Percentiles rank a stretch among this genome's conserved stretches.
Conservation (phyloP, 1,140 invertebrate species). For the Heliconius congener region DNA sequence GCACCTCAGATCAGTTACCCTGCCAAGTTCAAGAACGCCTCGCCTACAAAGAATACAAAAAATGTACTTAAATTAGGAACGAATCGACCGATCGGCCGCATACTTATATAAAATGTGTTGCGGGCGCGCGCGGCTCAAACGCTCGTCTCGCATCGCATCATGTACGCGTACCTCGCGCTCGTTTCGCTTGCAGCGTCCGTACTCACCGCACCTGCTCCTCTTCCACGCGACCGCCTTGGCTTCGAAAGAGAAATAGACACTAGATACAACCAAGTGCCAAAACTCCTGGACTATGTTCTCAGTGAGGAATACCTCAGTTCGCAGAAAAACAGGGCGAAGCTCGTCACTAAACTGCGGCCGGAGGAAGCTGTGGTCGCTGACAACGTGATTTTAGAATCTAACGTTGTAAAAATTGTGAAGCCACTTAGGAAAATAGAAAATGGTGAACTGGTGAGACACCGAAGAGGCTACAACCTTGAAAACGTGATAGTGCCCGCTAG, state of each 20-base stretch:
- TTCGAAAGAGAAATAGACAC: slow-evolving; percentile 69
- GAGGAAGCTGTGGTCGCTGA: slow-evolving; percentile 70
- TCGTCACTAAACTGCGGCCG: slow-evolving; percentile 64
- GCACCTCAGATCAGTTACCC: slow-evolving; percentile 52
- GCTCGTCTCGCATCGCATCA: slow-evolving; percentile 66
- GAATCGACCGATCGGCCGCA: slow-evolving; percentile 71
- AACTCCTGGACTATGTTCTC: slow-evolving; percentile 61
- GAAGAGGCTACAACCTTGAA: slow-evolving; percentile 80
- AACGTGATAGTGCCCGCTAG: slow-evolving; percentile 77
- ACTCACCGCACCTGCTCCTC: slow-evolving; percentile 39
- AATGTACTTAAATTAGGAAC: slow-evolving; percentile 73
- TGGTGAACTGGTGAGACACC: slow-evolving; percentile 60
- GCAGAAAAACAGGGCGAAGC: slow-evolving; percentile 66
- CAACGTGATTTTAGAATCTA: slow-evolving; percentile 77
- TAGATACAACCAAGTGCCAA: slow-evolving; percentile 62
- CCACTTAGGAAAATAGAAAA: slow-evolving; percentile 55
- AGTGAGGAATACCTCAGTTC: slow-evolving; percentile 58
- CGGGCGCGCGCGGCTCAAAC: slow-evolving; percentile 72
- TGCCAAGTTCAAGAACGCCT: slow-evolving; percentile 69
- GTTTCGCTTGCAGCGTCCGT: slow-evolving; percentile 59
- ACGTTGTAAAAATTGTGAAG: slow-evolving; percentile 68
- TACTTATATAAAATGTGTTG: slow-evolving; percentile 76
- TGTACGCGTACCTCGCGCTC: slow-evolving; percentile 73
- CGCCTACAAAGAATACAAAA: slow-evolving; percentile 60
- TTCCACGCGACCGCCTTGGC: slow-evolving; percentile 55